Percentiles rank a stretch among this genome's conserved stretches.
phyloP scores from a whole-genome alignment of 2,888 invertebrate genomes.

The Orchesella flavescens region DNA sequence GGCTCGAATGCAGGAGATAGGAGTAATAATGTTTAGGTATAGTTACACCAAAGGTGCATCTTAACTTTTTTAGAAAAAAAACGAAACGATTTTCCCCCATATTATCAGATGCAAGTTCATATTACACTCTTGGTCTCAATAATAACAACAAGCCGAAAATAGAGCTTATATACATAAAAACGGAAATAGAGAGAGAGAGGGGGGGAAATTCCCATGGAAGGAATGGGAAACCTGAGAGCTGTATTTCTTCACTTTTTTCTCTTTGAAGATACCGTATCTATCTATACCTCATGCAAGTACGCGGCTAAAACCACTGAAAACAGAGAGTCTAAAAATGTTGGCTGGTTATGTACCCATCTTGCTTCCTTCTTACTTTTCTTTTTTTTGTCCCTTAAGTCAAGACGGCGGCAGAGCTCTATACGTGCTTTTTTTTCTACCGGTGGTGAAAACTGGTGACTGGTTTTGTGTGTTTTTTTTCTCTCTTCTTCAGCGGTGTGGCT shows the following conservation, averaged over 20 bases:
- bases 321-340: too few species aligned
- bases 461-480: background rate
- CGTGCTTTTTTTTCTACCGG: too few species aligned
- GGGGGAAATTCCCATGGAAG: constrained; percentile 7
- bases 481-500: background rate
- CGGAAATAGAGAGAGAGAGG: background rate
- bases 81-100: background rate
- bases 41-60: too few species aligned
- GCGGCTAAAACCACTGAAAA: too few species aligned
- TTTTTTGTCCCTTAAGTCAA: too few species aligned
- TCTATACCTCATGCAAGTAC: too few species aligned
- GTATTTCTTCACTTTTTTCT: background rate
- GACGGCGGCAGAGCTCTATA: too few species aligned
- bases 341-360: too few species aligned
- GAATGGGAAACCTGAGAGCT: background rate
- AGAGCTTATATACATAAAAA: background rate
- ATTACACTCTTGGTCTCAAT: background rate
- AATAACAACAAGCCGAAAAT: background rate
- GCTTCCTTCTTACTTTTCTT: too few species aligned
- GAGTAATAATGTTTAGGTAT: background rate
- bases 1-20: background rate
- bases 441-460: background rate
- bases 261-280: background rate
- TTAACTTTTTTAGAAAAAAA: background rate
- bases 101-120: background rate